Conservation (phyloP, 2,797 vertebrate genomes). For the Trachops cirrhosus region DNA sequence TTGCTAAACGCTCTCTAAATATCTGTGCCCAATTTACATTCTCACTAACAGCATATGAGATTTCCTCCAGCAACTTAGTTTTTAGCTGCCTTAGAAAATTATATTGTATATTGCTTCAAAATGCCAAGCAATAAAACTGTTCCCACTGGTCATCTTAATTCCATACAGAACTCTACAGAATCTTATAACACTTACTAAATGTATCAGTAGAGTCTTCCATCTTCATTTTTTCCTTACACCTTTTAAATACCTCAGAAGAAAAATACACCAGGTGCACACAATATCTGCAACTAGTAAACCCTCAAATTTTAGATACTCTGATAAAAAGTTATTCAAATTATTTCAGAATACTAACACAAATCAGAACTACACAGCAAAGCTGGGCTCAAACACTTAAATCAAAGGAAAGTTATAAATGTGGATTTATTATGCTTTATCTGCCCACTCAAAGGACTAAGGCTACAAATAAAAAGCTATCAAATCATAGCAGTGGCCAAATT, state of each 20-base stretch:
- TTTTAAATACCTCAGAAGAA: slow-evolving; percentile 31
- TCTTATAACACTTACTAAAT: neutral
- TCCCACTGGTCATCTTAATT: slow-evolving; percentile 29
- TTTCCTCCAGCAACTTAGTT: neutral
- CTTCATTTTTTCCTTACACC: neutral
- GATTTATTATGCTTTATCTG: slow-evolving; percentile 62
- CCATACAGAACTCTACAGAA: neutral
- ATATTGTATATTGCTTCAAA: slow-evolving; percentile 10
- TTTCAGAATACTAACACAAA: slow-evolving; percentile 49
- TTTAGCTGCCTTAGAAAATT: slow-evolving; percentile 34
- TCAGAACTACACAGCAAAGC: slow-evolving; percentile 47
- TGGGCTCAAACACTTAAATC: slow-evolving; percentile 11
- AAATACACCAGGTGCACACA: neutral
- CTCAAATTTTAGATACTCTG: slow-evolving; percentile 7
- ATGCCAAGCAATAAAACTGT: slow-evolving; percentile 28
- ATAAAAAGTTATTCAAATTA: slow-evolving; percentile 47
- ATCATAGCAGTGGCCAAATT: slow-evolving; percentile 54
- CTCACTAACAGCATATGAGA: neutral
- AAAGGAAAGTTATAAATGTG: slow-evolving; percentile 9
- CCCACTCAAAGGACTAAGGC: slow-evolving; percentile 24
- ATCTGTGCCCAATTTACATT: neutral
- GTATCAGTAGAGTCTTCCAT: neutral
- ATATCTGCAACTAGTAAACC: neutral
- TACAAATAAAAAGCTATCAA: slow-evolving; percentile 60
- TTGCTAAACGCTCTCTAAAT: slow-evolving; percentile 23